Conservation (phyloP, 2,113 vertebrate species). For the Phainopepla nitens region DNA sequence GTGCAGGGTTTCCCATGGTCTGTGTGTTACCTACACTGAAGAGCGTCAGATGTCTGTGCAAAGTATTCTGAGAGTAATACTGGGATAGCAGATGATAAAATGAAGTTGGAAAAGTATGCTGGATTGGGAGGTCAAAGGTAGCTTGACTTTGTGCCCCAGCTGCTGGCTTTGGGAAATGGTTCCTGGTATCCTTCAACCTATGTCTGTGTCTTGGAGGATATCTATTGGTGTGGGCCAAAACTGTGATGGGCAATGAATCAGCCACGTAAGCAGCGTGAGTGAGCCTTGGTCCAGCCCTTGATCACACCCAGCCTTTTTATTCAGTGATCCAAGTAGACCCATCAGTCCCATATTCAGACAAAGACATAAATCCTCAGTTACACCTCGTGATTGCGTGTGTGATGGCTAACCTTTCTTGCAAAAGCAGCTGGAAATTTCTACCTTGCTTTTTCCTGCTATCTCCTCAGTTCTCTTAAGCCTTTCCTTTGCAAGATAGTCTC, state of each 20-base stretch:
- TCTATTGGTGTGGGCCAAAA: neutral
- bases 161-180: neutral
- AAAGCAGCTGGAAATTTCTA: neutral
- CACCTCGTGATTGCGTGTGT: neutral
- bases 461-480: neutral
- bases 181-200: neutral
- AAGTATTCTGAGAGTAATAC: neutral
- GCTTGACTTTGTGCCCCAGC: neutral
- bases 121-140: neutral
- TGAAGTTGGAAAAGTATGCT: neutral
- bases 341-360: neutral
- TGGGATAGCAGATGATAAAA: neutral
- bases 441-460: neutral
- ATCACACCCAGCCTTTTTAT: neutral
- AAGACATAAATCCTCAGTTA: neutral
- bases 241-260: neutral
- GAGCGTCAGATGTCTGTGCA: neutral
- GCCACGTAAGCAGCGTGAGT: fast-evolving
- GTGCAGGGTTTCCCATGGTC: neutral
- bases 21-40: neutral
- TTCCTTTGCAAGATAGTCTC: neutral
- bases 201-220: neutral
- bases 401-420: neutral
- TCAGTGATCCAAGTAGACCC: neutral
- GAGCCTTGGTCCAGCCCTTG: neutral